Conservation (phyloP, 2,797 vertebrate species). For the Rhinichthys osculus region DNA sequence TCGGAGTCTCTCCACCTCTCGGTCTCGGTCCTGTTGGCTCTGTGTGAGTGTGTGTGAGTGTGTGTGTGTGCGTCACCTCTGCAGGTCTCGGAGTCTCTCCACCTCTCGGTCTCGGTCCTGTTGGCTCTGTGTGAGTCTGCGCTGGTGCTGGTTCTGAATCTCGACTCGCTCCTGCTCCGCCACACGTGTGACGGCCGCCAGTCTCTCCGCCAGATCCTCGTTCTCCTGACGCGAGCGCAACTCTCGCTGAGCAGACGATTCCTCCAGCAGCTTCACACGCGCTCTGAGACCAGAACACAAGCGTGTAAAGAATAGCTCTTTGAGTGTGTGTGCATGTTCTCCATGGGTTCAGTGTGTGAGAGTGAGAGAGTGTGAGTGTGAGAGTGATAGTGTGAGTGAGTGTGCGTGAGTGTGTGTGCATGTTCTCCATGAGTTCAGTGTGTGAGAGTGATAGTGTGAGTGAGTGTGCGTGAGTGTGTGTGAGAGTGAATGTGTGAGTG, state of each 20-base stretch:
- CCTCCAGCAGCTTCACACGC: slow-evolving; percentile 83
- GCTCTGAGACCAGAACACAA: slow-evolving; percentile 66
- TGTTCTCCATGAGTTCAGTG: no score
- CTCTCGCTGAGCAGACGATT: slow-evolving; percentile 79
- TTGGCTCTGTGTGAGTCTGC: slow-evolving; percentile 74
- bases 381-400: not conserved
- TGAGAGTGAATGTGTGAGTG: no score
- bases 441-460: no score
- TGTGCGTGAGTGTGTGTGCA: no score
- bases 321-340: not conserved
- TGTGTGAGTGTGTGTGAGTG: no score
- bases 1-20: no score
- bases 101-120: slow-evolving; percentile 84
- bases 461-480: no score
- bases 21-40: no score
- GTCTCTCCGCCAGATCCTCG: slow-evolving; percentile 79
- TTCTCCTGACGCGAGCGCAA: slow-evolving; percentile 76
- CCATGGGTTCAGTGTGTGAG: not conserved
- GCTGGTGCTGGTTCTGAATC: slow-evolving; percentile 83
- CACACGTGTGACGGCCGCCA: slow-evolving; percentile 68
- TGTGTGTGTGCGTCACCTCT: slow-evolving; percentile 75
- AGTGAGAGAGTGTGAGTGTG: not conserved
- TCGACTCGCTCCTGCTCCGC: slow-evolving; percentile 80
- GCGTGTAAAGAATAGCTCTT: not conserved
- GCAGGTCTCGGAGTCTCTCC: slow-evolving; percentile 85